Evolutionary conservation across 1,140 invertebrate genomes (phyloP), one percentile per base, ranked within the genome.

Genomic region (Bombus polaris): DNA sequence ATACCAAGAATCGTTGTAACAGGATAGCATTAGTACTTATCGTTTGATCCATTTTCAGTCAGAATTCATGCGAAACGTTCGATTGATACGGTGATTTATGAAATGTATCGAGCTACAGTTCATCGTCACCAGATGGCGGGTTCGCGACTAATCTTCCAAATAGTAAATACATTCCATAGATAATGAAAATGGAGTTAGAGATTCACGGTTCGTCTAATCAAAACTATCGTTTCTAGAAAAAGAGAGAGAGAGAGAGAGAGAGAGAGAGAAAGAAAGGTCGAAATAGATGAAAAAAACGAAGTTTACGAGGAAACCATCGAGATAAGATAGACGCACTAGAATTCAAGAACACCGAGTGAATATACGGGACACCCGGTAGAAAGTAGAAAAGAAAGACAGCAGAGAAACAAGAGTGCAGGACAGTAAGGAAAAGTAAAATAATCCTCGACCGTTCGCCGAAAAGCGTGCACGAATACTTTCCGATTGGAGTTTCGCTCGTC

Each of bases 101-200:
- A 13, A 28, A 66, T 25, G 15, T 9, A 37, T 37, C 32, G 25
- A 39, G 73, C 25, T 10, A 53, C 75, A 83, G 80, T 92, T 92
- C 87, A 75, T 86, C 84, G 89, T 86, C 57, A 76, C 75, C 82
- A 65, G 65, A 70, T 78, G 68, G 42, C 70, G 77, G 84, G 82
- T 89, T 88, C 86, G 89, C 87, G 88, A 92, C 82, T 92, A 94
- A 94, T 94, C 94, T 95, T 95, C 94, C 94, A 93, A 93, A 93
- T 94, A 94, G 91, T 92, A 91, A 53, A 94, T 95, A 94, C 94
- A 95, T 95, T 95, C 94, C 94, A 94, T 94, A 94, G 88, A 89
- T 91, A 89, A 89, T 68, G 88, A 93, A 92, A 74, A 37, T 70
- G 76, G 39, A 72, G 28, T 62, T 89, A 82, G 79, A 42, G 72